Base-by-base conservation (phyloP, 1,140 invertebrate species). In the Dinoponera quadriceps region DNA sequence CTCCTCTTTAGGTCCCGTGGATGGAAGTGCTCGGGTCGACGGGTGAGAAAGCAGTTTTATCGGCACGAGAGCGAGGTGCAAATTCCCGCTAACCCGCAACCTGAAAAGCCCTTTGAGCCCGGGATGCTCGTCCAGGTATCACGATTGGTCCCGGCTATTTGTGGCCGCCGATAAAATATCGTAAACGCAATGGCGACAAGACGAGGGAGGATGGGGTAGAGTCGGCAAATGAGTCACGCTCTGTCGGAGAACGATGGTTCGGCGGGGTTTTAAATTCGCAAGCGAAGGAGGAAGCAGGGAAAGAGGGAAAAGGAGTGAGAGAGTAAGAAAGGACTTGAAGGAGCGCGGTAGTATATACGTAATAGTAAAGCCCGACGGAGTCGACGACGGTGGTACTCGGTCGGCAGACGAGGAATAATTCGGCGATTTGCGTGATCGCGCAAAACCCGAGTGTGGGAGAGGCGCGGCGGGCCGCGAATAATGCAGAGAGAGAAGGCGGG, bases 371-470 rank as follows among this genome's bases (percentile, higher is more conserved):
- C 27, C 16, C 22, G 63, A 63, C 20, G 27, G 27, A 38, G 85
- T 54, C 69, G 25, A n/a, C 66, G 38, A 44, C 38, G 38, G 38
- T 44, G 73, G 22, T 65, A 51, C 69, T 49, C 54, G 25, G 62
- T 77, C 54, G 73, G 59, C 14, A 66, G 62, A 60, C 51, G 18
- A 63, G 27, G 85, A 87, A 88, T 88, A 88, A 88, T 88, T 87
- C 75, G 85, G 55, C 86, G 85, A 88, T 88, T 88, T 84, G 85
- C 82, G 82, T 85, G 86, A 88, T 87, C 75, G 75, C 11, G 75
- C 75, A 88, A 86, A 86, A 88, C 74, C 49, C 63, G 48, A 60
- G 60, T 55, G 62, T 20, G 22, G 22, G 22, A 25, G 25, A 16
- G 33, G 16, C 20, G n/a, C 33, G 75, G 54, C 13, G 84, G 54